phyloP scores from a whole-genome alignment of 1,140 invertebrate genomes.

The Eciton burchellii region DNA sequence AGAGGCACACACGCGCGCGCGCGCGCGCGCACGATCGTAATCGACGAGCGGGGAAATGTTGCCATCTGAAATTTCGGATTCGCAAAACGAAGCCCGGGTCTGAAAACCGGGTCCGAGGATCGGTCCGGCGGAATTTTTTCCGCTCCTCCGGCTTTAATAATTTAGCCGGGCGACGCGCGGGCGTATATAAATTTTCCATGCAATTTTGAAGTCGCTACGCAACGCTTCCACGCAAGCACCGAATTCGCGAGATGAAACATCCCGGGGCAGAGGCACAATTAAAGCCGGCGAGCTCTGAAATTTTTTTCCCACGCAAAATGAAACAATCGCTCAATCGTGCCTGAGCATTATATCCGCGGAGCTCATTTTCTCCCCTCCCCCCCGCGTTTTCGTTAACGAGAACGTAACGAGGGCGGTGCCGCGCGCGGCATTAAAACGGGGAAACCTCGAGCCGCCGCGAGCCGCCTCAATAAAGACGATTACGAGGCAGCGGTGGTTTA shows the following conservation, averaged over 20 bases:
- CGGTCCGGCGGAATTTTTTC: conserved; percentile 1
- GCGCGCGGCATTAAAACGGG: neutral
- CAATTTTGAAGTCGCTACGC: conserved; percentile 16
- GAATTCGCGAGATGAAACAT: conserved; percentile 13
- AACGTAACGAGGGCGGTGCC: neutral
- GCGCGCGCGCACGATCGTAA: conserved; percentile 8
- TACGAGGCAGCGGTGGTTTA: conserved; percentile 23
- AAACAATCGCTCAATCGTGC: neutral
- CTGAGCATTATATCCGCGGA: neutral
- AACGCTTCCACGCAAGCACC: conserved; percentile 14
- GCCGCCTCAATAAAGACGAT: conserved; percentile 24
- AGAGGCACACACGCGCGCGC: no score
- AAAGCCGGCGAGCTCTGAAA: neutral
- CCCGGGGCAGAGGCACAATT: neutral
- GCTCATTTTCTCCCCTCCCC: neutral
- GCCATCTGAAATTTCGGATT: conserved; percentile 28
- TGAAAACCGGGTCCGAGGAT: neutral
- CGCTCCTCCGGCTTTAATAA: conserved; percentile 18
- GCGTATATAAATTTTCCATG: conserved; percentile 18
- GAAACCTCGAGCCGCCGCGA: neutral
- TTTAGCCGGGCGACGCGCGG: neutral
- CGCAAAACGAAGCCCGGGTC: conserved; percentile 5
- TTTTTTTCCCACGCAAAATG: neutral
- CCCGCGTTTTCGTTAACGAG: neutral
- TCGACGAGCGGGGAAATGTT: neutral